Evolutionary conservation across 2,113 vertebrate species (phyloP).

Genomic region (Cyphomyrus discorhynchus): DNA sequence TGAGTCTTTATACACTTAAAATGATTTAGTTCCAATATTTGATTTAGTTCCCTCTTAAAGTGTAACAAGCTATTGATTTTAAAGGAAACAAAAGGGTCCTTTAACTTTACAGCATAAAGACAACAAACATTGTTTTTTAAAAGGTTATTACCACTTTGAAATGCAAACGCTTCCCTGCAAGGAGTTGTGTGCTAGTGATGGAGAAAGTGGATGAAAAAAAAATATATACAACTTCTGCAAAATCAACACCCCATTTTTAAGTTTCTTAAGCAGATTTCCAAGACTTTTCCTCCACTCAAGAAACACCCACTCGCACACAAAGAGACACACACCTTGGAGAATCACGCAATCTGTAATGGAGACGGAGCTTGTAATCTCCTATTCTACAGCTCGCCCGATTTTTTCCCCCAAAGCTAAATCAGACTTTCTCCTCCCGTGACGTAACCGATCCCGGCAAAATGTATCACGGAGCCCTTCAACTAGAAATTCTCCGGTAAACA

Average conservation of each 20-base stretch:
- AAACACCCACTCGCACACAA: not conserved
- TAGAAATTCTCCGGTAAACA: slow-evolving; percentile 5
- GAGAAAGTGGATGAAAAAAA: not conserved
- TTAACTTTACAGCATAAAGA: not conserved
- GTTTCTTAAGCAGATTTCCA: not conserved
- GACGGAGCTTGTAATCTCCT: not conserved
- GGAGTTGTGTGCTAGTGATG: not conserved
- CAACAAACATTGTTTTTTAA: not conserved
- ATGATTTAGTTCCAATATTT: not conserved
- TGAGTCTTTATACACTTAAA: not conserved
- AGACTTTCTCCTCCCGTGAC: not conserved
- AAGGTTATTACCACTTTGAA: not conserved
- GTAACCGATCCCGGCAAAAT: not conserved
- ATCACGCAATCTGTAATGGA: not conserved
- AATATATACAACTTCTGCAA: not conserved
- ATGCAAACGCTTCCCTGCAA: not conserved
- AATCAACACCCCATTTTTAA: not conserved
- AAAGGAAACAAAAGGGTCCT: not conserved
- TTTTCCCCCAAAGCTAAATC: not conserved
- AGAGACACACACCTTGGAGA: not conserved
- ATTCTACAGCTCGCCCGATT: not conserved
- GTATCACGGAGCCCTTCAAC: not conserved
- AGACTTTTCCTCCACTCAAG: not conserved
- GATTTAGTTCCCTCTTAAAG: not conserved
- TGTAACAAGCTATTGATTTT: not conserved